Evolutionary conservation across 2,113 vertebrate genomes (phyloP), one percentile per base, ranked within the genome.

Genomic region (Oxyruncus cristatus): DNA sequence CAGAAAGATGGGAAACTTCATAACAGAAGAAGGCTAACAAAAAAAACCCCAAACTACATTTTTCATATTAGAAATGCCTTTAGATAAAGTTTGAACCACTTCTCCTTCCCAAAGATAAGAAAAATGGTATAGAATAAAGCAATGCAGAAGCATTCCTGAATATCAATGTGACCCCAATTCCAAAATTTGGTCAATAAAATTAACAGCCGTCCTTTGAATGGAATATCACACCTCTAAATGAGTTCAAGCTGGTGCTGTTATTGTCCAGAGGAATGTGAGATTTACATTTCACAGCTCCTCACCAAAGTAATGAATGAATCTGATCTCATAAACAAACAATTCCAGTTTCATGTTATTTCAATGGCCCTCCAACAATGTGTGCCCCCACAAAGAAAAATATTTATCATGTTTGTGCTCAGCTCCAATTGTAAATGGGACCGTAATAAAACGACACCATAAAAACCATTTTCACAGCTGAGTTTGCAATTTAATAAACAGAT

Each of bases 201-300:
- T 97, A 98, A 98, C 98, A 98, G 97, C 97, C 95, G 0, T 78
- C 96, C 97, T 98, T 97, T 87, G 97, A 97, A 95, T 95, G 89
- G 95, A 94, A 87, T 94, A 95, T 98, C 98, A 97, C 98, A 98
- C 97, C 97, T 98, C 96, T 96, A 98, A 97, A 98, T 95, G 97
- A 97, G 96, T 97, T 97, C 98, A 97, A 97, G 97, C 97, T 97
- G 97, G 95, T 71, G 42, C 76, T 85, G 93, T 46, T 97, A 98
- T 96, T 97, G 97, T 98, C 97, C 97, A 63, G 46, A 67, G 97
- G 98, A 97, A 98, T 97, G 98, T 97, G 97, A 95, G 95, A 98
- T 97, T 98, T 97, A 98, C 98, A 98, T 98, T 98, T 98, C 98
- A 97, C 98, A 97, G 98, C 92, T 98, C 98, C 97, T 97, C 92